Conservation (phyloP, 1,140 invertebrate genomes). For the Potamilus streckersoni region DNA sequence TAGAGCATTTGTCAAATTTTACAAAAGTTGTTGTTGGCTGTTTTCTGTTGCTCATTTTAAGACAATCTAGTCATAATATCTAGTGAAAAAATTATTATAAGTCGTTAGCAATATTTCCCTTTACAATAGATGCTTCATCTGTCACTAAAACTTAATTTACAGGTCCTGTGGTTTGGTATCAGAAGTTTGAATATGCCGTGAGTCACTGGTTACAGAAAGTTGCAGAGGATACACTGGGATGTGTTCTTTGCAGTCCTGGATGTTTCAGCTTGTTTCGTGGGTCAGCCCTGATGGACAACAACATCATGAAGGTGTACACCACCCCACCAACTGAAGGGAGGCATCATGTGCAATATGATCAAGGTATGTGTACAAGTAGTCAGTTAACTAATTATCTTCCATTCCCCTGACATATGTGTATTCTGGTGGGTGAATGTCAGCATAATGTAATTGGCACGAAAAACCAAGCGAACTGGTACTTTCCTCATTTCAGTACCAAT, state of each 20-base stretch:
- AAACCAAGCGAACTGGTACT: background rate
- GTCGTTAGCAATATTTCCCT: background rate
- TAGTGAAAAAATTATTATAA: background rate
- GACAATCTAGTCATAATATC: background rate
- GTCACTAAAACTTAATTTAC: constrained; percentile 53
- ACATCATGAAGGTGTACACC: constrained; percentile 62
- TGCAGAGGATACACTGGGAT: constrained; percentile 56
- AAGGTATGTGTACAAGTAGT: constrained; percentile 60
- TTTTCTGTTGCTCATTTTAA: too few species aligned
- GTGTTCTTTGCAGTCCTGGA: constrained; percentile 56
- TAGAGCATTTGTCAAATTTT: too few species aligned
- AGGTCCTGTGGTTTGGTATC: constrained; percentile 61
- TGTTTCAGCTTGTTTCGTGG: constrained; percentile 59
- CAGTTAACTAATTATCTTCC: background rate
- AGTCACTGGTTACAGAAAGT: constrained; percentile 60
- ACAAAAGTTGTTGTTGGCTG: too few species aligned
- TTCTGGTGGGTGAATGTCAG: background rate
- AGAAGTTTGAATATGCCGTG: constrained; percentile 60
- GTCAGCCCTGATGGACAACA: constrained; percentile 56
- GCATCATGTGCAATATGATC: constrained; percentile 75
- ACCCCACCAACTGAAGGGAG: constrained; percentile 69
- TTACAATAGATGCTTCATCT: constrained; percentile 17
- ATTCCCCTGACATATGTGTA: background rate
- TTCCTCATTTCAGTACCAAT: too few species aligned
- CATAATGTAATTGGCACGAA: background rate